Percentiles rank a stretch among this genome's conserved stretches.
Conservation (phyloP, 2,797 vertebrate genomes). For the Synanceia verrucosa region DNA sequence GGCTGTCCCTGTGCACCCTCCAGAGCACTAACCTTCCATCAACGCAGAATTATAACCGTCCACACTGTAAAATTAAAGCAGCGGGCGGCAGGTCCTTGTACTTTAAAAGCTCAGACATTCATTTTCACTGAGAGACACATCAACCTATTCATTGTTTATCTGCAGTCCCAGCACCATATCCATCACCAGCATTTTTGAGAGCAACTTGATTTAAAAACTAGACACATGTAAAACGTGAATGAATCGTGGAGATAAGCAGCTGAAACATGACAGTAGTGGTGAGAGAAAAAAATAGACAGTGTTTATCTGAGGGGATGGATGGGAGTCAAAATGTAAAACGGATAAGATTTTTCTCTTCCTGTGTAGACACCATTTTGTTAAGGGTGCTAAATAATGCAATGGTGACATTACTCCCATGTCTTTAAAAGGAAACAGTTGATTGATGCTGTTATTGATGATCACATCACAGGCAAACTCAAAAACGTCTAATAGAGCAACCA, state of each 20-base stretch:
- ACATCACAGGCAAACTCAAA: neutral
- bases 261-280: neutral
- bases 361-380: too few species aligned
- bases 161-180: neutral
- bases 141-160: neutral
- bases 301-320: neutral
- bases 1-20: conserved; percentile 3
- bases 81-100: neutral
- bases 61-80: conserved; percentile 16
- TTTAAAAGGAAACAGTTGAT: neutral
- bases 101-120: neutral
- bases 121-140: neutral
- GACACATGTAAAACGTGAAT: conserved; percentile 3
- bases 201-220: neutral
- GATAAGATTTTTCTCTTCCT: too few species aligned
- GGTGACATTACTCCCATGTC: neutral
- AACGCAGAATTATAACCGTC: conserved; percentile 6
- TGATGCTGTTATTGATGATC: neutral
- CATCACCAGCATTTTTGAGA: conserved; percentile 11
- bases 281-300: neutral
- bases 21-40: neutral
- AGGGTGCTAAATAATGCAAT: too few species aligned
- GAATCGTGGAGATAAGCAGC: neutral
- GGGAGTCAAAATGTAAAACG: too few species aligned
- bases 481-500: neutral